phyloP scores from a whole-genome alignment of 2,797 vertebrate genomes.

The Siniperca undulata region DNA sequence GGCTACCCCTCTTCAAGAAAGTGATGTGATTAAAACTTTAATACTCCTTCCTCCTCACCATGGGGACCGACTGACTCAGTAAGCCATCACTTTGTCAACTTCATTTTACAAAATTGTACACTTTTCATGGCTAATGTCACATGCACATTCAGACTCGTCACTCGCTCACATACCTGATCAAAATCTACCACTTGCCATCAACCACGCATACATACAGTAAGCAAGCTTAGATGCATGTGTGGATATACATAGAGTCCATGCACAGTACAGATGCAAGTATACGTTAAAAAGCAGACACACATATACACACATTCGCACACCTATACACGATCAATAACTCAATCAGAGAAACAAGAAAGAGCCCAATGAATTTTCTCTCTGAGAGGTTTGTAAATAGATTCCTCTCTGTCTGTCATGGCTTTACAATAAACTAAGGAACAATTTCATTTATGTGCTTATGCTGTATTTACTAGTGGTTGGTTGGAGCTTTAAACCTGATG shows the following conservation, averaged over 20 bases:
- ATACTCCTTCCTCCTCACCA: constrained; percentile 14
- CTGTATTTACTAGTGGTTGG: constrained; percentile 23
- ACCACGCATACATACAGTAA: constrained; percentile 36
- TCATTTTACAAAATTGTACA: constrained; percentile 64
- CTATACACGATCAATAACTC: neutral
- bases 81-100: constrained; percentile 73
- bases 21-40: constrained; percentile 40
- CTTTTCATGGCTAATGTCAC: constrained; percentile 54
- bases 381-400: constrained; percentile 67
- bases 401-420: constrained; percentile 46
- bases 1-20: constrained; percentile 23
- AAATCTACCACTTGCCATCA: constrained; percentile 23
- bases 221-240: constrained; percentile 47
- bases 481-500: constrained; percentile 48
- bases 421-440: constrained; percentile 37
- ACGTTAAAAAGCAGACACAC: constrained; percentile 44
- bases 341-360: constrained; percentile 48
- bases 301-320: constrained; percentile 25
- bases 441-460: constrained; percentile 36
- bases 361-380: constrained; percentile 51
- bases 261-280: constrained; percentile 55
- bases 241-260: constrained; percentile 59
- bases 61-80: constrained; percentile 15
- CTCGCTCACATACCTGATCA: constrained; percentile 11
- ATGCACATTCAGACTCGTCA: constrained; percentile 51